Percentiles rank a stretch among this genome's conserved stretches.
These are phyloP conservation scores for Agriotes lineatus DNA, from an alignment of 2,888 invertebrate species.

Conservation along the genomic window DNA sequence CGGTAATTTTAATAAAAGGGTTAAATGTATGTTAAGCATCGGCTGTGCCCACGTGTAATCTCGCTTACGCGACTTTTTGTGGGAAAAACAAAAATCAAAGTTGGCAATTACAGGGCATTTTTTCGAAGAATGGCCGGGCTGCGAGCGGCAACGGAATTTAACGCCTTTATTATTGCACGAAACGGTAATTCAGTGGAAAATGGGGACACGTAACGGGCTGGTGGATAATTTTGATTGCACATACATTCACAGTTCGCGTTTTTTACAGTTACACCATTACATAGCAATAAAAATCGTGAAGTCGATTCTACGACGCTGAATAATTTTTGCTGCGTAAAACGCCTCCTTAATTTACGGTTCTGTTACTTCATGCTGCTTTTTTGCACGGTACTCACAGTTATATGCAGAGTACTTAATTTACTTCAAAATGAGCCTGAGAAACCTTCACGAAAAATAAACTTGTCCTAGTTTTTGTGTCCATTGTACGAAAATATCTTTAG, in stretches of 20 bases:
- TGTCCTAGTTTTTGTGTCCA: no score
- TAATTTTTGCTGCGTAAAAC: conserved; percentile 38
- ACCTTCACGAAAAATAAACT: no score
- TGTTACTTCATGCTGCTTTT: conserved; percentile 27
- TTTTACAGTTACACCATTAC: conserved; percentile 47
- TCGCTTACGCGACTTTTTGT: no score
- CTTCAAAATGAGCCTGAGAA: neutral
- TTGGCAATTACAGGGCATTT: no score
- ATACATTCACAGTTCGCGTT: conserved; percentile 46
- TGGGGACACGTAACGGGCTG: conserved; percentile 54
- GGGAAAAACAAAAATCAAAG: no score
- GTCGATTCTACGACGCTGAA: conserved; percentile 38
- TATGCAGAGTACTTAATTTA: neutral
- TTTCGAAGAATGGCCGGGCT: conserved; percentile 1
- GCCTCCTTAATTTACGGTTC: conserved; percentile 35
- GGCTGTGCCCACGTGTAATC: no score
- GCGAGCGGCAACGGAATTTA: conserved; percentile 25
- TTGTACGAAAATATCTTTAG: no score
- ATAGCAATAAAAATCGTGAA: conserved; percentile 45
- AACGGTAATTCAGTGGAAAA: conserved; percentile 45
- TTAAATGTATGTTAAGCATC: no score
- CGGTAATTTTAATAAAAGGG: no score
- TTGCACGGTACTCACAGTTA: neutral
- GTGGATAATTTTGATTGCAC: conserved; percentile 50
- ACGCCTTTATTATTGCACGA: conserved; percentile 37